Evolutionary conservation across 1,140 invertebrate species (phyloP).

Genomic region (Drosophila novamexicana): DNA sequence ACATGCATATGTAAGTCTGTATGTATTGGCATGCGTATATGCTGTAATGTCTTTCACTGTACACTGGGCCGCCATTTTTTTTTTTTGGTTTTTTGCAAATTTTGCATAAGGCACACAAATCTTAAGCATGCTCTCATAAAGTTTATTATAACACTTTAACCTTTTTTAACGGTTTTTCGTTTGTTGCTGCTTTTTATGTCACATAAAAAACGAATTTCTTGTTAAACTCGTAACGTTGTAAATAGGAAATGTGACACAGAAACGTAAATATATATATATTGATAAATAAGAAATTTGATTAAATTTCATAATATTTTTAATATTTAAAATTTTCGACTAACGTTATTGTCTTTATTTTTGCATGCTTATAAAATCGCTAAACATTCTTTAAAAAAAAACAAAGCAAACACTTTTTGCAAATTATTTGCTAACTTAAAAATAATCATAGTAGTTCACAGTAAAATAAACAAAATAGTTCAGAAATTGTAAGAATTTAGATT

Average conservation of each 20-base stretch:
- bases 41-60: slow-evolving; percentile 37
- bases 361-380: too few species aligned
- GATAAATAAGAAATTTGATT: not conserved
- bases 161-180: slow-evolving; percentile 11
- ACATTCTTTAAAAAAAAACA: too few species aligned
- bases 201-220: slow-evolving; percentile 42
- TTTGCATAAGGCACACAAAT: slow-evolving; percentile 19
- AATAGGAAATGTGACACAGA: not conserved
- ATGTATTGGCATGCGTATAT: slow-evolving; percentile 30
- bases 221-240: slow-evolving; percentile 2
- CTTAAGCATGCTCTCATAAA: slow-evolving; percentile 51
- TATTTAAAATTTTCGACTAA: not conserved
- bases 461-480: not conserved
- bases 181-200: slow-evolving; percentile 19
- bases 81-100: slow-evolving; percentile 46
- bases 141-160: slow-evolving; percentile 18
- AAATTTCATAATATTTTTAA: too few species aligned
- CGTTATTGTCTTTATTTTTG: not conserved
- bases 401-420: too few species aligned
- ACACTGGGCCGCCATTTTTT: slow-evolving; percentile 53
- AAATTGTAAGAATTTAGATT: not conserved
- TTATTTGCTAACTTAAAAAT: not conserved
- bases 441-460: too few species aligned
- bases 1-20: not conserved
- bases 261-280: not conserved